These are phyloP conservation scores for Hiodon tergisus DNA, from an alignment of 2,113 vertebrate species.

Conservation along the genomic window DNA sequence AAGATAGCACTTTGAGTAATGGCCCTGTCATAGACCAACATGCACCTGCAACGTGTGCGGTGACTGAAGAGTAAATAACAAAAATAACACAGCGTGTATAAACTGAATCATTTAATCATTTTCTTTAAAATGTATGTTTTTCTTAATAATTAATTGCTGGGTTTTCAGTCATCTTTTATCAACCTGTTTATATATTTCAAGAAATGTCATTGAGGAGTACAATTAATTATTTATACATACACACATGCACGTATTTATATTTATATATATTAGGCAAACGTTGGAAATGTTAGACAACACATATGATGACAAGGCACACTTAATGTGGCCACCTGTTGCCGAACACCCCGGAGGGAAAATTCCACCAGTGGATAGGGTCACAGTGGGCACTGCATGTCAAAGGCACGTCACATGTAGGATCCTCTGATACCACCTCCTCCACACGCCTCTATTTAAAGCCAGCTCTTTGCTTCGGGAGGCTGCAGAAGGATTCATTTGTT, in stretches of 20 bases:
- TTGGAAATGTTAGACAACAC: background rate
- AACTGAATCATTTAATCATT: no score
- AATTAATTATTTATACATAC: no score
- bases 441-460: slow-evolving; percentile 56
- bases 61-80: background rate
- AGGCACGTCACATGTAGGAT: slow-evolving; percentile 45
- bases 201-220: no score
- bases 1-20: slow-evolving; percentile 45
- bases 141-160: no score
- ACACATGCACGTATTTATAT: background rate
- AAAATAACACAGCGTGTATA: no score
- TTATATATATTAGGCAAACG: slow-evolving; percentile 3
- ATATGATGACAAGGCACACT: slow-evolving; percentile 19
- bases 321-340: slow-evolving; percentile 54
- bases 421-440: slow-evolving; percentile 42
- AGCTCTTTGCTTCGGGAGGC: background rate
- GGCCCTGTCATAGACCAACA: slow-evolving; percentile 18
- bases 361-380: slow-evolving; percentile 34
- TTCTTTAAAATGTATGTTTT: no score
- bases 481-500: slow-evolving; percentile 34
- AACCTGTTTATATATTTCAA: no score
- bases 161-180: no score
- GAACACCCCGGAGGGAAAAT: slow-evolving; percentile 41
- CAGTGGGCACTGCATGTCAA: slow-evolving; percentile 27
- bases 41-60: background rate